These are phyloP conservation scores for Saccostrea glomerata DNA, from an alignment of 1,140 invertebrate genomes.

Conservation along the genomic window DNA sequence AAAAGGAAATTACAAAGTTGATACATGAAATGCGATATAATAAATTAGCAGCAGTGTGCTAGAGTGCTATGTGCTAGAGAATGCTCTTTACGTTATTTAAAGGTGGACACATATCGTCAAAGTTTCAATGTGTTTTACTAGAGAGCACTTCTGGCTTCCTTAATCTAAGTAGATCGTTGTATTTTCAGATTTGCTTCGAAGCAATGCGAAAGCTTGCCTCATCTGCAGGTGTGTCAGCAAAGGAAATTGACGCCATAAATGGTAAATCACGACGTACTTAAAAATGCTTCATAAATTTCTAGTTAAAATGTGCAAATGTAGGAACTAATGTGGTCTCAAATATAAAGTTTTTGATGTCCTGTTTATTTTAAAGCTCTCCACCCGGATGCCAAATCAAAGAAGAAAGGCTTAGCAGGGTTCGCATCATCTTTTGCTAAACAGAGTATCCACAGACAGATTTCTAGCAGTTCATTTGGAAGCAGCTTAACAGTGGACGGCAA, in stretches of 20 bases:
- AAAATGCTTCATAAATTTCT: background rate
- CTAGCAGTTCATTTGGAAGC: background rate
- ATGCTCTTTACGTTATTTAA: too few relatives aligned
- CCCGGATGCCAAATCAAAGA: background rate
- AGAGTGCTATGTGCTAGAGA: too few relatives aligned
- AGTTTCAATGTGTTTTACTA: too few relatives aligned
- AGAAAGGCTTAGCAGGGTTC: constrained; percentile 1
- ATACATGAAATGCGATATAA: too few relatives aligned
- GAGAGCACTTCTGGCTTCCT: too few relatives aligned
- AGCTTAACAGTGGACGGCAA: background rate
- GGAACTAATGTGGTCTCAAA: background rate
- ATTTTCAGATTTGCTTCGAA: constrained; percentile 3
- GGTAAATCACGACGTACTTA: background rate
- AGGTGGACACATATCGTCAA: too few relatives aligned
- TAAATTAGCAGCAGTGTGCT: too few relatives aligned
- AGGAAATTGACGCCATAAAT: constrained; percentile 30
- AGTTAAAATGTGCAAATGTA: background rate
- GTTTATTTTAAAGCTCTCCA: background rate
- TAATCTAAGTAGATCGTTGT: background rate
- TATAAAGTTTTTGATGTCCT: too few relatives aligned
- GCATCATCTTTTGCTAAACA: background rate
- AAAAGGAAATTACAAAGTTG: too few relatives aligned
- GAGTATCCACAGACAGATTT: background rate
- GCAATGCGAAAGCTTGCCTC: constrained; percentile 16
- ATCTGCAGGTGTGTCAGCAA: background rate